phyloP scores from a whole-genome alignment of 2,113 vertebrate genomes.

The Actenoides hombroni region DNA sequence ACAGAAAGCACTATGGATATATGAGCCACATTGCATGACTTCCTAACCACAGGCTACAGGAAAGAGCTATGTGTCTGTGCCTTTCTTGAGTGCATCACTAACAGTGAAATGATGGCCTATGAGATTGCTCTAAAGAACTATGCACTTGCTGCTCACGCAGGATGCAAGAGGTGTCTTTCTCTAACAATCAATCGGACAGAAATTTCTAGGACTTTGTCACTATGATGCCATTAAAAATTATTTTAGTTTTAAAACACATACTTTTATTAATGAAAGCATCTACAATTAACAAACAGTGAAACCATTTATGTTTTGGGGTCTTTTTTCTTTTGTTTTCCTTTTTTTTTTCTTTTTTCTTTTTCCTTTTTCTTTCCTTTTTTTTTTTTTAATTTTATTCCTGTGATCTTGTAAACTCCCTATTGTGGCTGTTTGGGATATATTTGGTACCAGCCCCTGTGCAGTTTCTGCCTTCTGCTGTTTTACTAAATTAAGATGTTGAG shows the following conservation, averaged over 20 bases:
- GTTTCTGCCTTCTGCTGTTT: constrained; percentile 58
- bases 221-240: not conserved
- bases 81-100: not conserved
- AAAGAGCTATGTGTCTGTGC: not conserved
- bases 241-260: not conserved
- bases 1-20: not conserved
- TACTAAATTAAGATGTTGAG: constrained; percentile 41
- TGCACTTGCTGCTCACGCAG: not conserved
- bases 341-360: not conserved
- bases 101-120: not conserved
- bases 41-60: not conserved
- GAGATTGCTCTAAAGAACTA: not conserved
- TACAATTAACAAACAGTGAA: not conserved
- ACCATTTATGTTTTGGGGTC: not conserved
- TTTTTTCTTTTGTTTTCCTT: not conserved
- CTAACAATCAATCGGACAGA: not conserved
- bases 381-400: not conserved
- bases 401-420: not conserved
- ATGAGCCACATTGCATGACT: not conserved
- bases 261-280: not conserved
- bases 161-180: not conserved
- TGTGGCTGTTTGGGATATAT: constrained; percentile 8
- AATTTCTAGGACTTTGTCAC: not conserved
- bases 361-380: not conserved
- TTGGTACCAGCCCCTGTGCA: constrained; percentile 14